Base-by-base conservation (phyloP, 2,888 invertebrate genomes). In the Chaetoderma sp. region DNA sequence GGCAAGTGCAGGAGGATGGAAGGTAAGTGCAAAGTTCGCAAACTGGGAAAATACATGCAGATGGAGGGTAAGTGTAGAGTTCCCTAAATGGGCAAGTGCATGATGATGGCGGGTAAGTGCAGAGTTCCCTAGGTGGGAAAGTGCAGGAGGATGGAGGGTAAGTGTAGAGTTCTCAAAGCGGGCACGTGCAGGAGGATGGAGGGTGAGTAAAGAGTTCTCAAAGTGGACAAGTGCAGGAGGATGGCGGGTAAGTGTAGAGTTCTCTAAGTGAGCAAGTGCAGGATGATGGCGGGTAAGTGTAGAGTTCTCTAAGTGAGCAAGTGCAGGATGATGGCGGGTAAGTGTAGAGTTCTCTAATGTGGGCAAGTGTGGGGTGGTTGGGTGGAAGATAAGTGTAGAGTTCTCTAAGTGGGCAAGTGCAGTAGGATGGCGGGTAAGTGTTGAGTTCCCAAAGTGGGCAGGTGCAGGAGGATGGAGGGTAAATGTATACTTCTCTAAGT, bases 151-250 rank as follows among this genome's bases (percentile, higher is more conserved):
- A 2, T 86, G 85, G 85, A 67, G 86, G 72, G 84, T 85, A 71
- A 73, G 80, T 70, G n/a, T 77, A 4, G 85, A 85, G 4, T 59
- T 85, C 58, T 86, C 86, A n/a, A 86, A 86, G 69, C 86, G 86
- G 85, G 82, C 85, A n/a, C 80, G 85, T 67, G 81, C 82, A 47
- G 86, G 86, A 10, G 86, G 86, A 2, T 86, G 85, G 85, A 67
- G 86, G 72, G 84, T 85, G 70, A 73, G 80, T 70, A n/a, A 77
- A 4, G 85, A 85, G 4, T 59, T 85, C 58, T 86, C 86, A n/a
- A 86, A 86, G 69, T 86, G 86, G 85, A 82, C 85, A n/a, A 80
- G 85, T 67, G 81, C 82, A 47, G 86, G 86, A 10, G 86, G 86
- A 2, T 86, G 85, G 85, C 67, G 86, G 72, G 84, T 85, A 71